Evolutionary conservation across 2,888 invertebrate species (phyloP).

Genomic region (Chymomyza procnemis): DNA sequence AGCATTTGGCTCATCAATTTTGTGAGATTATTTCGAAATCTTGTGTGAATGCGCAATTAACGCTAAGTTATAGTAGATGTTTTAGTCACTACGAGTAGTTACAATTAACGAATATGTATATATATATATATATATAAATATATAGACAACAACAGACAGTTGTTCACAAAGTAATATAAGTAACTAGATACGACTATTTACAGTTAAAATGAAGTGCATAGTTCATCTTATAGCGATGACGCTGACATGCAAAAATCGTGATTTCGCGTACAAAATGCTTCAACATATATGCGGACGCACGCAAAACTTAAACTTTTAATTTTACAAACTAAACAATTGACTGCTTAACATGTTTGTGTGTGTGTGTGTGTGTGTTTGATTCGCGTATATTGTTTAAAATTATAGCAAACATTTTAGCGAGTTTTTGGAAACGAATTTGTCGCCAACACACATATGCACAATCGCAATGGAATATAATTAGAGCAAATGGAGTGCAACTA

Average conservation of each 20-base stretch:
- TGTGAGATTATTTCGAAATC: not conserved
- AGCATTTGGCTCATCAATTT: not conserved
- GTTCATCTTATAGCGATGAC: constrained; percentile 18
- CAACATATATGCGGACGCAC: constrained; percentile 47
- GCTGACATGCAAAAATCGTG: constrained; percentile 13
- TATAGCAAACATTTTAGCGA: constrained; percentile 20
- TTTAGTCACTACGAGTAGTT: constrained; percentile 58
- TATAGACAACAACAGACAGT: constrained; percentile 28
- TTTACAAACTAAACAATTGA: constrained; percentile 46
- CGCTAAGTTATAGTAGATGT: constrained; percentile 22
- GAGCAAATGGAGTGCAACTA: constrained; percentile 29
- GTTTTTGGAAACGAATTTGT: not conserved
- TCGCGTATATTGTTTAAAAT: not conserved
- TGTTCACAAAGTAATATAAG: constrained; percentile 14
- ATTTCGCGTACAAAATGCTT: constrained; percentile 44
- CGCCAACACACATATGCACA: constrained; percentile 51
- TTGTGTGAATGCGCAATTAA: constrained; percentile 48
- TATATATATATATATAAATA: too few species aligned
- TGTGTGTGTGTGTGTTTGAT: constrained; percentile 30
- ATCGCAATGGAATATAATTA: constrained; percentile 21
- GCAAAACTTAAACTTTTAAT: constrained; percentile 29
- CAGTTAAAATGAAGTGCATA: constrained; percentile 20
- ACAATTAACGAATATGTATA: constrained; percentile 42
- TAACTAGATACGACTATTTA: constrained; percentile 45
- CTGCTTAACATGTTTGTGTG: constrained; percentile 36